Base-by-base conservation (phyloP, 2,888 invertebrate genomes). In the Opisthograptis luteolata region DNA sequence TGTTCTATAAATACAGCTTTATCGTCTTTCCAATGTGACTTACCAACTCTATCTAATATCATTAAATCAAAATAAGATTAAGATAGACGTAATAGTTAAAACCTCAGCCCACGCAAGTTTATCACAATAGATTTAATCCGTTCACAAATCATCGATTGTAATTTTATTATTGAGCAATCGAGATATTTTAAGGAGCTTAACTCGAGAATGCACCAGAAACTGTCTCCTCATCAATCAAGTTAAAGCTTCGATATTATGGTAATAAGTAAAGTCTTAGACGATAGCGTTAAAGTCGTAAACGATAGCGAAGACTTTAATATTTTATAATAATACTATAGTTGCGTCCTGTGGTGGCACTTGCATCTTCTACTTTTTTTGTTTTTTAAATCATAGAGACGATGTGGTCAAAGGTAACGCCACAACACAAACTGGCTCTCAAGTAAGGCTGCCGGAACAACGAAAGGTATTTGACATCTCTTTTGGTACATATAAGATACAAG, bases 81-180 rank as follows among this genome's bases (percentile, higher is more conserved):
- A 43, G 42, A 39, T 31, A 40, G 19, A 51, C 40, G 24, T 24
- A 9, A 44, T 30, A 34, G 32, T 51, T 43, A 27, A 60, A 45
- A 50, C 44, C 50, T 45, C 25, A 48, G 14, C 61, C 58, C 56
- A 61, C 61, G 14, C 27, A 15, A n/a, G 25, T 31, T 27, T 31
- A 39, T 27, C 39, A 54, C 54, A 60, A 57, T 42, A 40, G 48
- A 20, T 28, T 25, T 54, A 60, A 58, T 57, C 61, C 60, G 55
- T 61, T 61, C 62, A 62, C 58, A 65, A 65, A 64, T 65, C 60
- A 62, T 55, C 54, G 55, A 54, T 51, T 51, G 43, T 27, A 43
- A 49, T 39, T 49, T 58, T 62, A 58, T 47, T 54, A 57, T 57
- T 51, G 54, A 55, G 56, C 53, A 57, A 62, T 62, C 55, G 54